Conservation (phyloP, 2,113 vertebrate species). For the Barnardius zonarius region DNA sequence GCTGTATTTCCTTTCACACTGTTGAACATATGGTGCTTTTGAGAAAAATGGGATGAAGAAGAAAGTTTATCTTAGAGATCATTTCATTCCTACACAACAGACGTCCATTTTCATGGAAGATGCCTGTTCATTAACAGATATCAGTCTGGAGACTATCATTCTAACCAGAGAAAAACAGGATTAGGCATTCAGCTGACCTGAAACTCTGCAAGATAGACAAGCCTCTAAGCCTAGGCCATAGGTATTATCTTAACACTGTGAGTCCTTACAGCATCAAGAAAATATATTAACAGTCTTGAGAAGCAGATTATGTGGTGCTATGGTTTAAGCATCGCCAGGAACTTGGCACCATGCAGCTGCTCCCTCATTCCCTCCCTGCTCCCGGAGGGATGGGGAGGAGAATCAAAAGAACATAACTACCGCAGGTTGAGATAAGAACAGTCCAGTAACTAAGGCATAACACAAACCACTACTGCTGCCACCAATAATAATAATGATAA, state of each 20-base stretch:
- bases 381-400: not conserved
- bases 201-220: not conserved
- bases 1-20: not conserved
- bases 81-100: not conserved
- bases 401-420: not conserved
- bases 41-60: not conserved
- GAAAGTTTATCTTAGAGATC: not conserved
- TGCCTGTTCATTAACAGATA: not conserved
- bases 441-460: not conserved
- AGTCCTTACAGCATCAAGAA: not conserved
- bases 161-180: not conserved
- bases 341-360: not conserved
- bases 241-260: not conserved
- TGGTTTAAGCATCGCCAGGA: not conserved
- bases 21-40: not conserved
- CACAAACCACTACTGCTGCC: not conserved
- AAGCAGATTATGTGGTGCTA: not conserved
- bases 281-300: not conserved
- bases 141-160: not conserved
- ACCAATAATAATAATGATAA: not conserved
- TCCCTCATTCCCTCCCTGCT: not conserved
- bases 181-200: not conserved
- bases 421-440: not conserved
- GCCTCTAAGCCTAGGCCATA: not conserved
- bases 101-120: not conserved